Evolutionary conservation across 2,888 invertebrate species (phyloP).

Genomic region (Nasonia oneida): DNA sequence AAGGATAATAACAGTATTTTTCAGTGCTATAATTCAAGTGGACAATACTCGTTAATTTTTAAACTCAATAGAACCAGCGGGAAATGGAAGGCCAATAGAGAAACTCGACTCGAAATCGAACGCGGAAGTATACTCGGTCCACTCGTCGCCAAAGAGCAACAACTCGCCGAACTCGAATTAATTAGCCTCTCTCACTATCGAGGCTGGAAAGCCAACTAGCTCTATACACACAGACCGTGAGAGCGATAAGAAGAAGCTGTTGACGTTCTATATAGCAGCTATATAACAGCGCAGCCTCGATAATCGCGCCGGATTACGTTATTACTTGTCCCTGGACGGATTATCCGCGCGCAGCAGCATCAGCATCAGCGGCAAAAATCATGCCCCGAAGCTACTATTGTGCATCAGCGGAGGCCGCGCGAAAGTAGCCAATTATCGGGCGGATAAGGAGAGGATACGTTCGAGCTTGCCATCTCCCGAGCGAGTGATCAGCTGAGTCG

Average conservation of each 20-base stretch:
- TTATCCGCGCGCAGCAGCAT: not conserved
- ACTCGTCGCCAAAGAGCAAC: not conserved
- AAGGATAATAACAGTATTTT: too few species aligned
- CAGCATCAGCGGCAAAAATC: not conserved
- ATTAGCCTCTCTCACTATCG: not conserved
- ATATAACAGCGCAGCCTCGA: conserved; percentile 21
- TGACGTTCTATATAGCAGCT: not conserved
- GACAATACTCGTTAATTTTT: too few species aligned
- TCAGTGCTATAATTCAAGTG: too few species aligned
- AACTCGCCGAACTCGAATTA: not conserved
- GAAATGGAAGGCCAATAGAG: not conserved
- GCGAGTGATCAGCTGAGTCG: conserved; percentile 23
- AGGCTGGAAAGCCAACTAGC: not conserved
- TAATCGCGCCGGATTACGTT: conserved; percentile 34
- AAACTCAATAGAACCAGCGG: not conserved
- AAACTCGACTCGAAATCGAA: not conserved
- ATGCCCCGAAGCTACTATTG: conserved; percentile 19
- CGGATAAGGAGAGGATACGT: conserved; percentile 27
- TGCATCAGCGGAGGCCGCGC: conserved; percentile 1
- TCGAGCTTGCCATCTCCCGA: not conserved
- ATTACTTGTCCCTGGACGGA: not conserved
- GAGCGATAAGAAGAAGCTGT: conserved; percentile 30
- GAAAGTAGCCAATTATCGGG: conserved; percentile 31
- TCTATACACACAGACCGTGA: not conserved
- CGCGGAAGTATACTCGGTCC: not conserved